Conservation (phyloP, 2,113 vertebrate species). For the Menidia beryllina region DNA sequence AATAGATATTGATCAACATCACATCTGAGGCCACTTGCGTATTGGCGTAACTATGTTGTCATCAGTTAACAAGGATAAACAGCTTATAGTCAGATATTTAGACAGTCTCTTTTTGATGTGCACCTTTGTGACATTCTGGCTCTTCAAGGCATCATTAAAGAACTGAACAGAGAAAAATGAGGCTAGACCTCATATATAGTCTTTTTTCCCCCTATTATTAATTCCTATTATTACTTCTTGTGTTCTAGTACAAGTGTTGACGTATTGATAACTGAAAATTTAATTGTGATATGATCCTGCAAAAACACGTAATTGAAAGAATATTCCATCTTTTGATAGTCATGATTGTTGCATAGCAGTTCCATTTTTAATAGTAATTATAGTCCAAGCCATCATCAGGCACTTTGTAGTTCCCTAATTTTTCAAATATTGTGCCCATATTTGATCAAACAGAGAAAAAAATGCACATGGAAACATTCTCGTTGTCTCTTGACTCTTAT, state of each 20-base stretch:
- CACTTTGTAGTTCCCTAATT: conserved; percentile 54
- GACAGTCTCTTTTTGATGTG: conserved; percentile 70
- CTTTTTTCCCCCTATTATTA: neutral
- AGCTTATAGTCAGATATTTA: conserved; percentile 78
- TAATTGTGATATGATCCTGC: neutral
- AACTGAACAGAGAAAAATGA: conserved; percentile 3
- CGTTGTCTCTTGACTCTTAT: conserved; percentile 65
- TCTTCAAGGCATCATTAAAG: conserved; percentile 16
- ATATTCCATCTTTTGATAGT: no score
- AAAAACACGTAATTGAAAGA: conserved; percentile 9
- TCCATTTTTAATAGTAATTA: conserved; percentile 31
- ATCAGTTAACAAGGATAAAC: conserved; percentile 79
- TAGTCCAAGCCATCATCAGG: conserved; percentile 58
- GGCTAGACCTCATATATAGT: neutral
- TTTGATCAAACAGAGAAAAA: conserved; percentile 58
- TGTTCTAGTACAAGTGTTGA: no score
- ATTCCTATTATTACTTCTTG: neutral
- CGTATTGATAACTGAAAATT: no score
- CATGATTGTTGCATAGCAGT: conserved; percentile 49
- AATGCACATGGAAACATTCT: conserved; percentile 51
- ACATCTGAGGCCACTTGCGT: conserved; percentile 75
- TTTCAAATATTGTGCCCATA: conserved; percentile 44
- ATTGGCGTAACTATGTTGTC: conserved; percentile 79
- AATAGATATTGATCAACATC: conserved; percentile 77
- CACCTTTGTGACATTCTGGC: conserved; percentile 64